These are phyloP conservation scores for Ornithoptera alexandrae DNA, from an alignment of 2,888 invertebrate species.

Conservation along the genomic window DNA sequence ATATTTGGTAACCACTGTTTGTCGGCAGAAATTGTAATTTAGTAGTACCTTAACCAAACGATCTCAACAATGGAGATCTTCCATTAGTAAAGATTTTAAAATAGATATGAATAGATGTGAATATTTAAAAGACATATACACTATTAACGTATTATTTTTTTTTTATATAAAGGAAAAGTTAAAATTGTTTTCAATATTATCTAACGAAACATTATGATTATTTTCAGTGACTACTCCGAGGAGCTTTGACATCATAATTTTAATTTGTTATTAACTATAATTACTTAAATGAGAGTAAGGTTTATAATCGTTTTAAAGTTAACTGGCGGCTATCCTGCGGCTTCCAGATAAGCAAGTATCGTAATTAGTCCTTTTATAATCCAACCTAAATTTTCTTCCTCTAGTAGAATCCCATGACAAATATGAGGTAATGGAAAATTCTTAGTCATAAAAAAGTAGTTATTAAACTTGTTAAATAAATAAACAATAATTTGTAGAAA, in stretches of 20 bases:
- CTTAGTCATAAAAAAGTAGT: not conserved
- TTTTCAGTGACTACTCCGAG: not conserved
- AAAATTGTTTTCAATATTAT: not conserved
- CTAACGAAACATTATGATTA: not conserved
- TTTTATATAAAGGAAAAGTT: too few relatives aligned
- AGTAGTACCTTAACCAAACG: too few relatives aligned
- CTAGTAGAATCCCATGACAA: not conserved
- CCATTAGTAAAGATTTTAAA: too few relatives aligned
- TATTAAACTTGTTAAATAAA: not conserved
- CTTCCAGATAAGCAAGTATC: not conserved
- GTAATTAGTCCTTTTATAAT: slow-evolving; percentile 1
- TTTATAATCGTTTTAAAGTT: not conserved
- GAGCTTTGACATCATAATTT: not conserved
- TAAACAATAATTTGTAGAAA: slow-evolving; percentile 5
- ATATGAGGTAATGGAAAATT: not conserved
- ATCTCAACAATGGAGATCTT: too few relatives aligned
- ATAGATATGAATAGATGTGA: too few relatives aligned
- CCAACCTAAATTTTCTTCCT: not conserved
- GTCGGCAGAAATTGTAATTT: too few relatives aligned
- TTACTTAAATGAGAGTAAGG: not conserved
- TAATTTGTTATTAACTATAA: not conserved
- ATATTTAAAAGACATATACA: too few relatives aligned
- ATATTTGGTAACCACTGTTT: too few relatives aligned
- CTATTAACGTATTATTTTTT: too few relatives aligned
- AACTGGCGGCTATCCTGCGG: not conserved